Evolutionary conservation across 2,888 invertebrate genomes (phyloP).

Genomic region (Julus scanicus): DNA sequence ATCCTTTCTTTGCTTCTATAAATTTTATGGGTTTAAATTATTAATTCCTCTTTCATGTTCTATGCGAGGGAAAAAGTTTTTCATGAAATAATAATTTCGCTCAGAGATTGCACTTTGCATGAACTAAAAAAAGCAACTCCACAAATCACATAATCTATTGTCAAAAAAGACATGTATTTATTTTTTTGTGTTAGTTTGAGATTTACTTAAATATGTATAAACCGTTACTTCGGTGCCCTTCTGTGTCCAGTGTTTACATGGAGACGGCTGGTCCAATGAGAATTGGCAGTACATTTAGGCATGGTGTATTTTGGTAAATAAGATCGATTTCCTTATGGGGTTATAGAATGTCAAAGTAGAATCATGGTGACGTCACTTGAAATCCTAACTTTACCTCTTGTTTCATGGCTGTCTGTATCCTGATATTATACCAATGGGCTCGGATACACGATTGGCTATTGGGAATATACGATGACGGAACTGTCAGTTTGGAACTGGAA

Average conservation of each 20-base stretch:
- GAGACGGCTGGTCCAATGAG: not conserved
- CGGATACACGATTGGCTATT: not conserved
- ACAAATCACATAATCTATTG: not conserved
- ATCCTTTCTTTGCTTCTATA: not conserved
- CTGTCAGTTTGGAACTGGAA: not conserved
- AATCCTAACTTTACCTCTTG: not conserved
- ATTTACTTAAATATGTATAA: not conserved
- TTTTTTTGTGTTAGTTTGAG: not conserved
- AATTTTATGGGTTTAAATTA: not conserved
- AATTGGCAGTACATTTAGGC: not conserved
- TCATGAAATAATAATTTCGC: not conserved
- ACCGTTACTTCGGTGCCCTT: not conserved
- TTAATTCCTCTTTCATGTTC: not conserved
- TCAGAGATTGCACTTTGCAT: not conserved
- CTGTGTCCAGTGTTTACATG: not conserved
- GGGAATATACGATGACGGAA: not conserved
- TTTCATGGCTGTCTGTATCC: not conserved
- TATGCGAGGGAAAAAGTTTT: not conserved
- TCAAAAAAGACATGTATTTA: not conserved
- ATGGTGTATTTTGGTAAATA: not conserved
- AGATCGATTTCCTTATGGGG: not conserved
- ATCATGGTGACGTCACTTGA: conserved; percentile 16
- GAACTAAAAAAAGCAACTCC: not conserved
- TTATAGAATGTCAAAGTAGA: not conserved
- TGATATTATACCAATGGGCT: not conserved